Conservation (phyloP, 2,113 vertebrate genomes). For the Perccottus glenii region DNA sequence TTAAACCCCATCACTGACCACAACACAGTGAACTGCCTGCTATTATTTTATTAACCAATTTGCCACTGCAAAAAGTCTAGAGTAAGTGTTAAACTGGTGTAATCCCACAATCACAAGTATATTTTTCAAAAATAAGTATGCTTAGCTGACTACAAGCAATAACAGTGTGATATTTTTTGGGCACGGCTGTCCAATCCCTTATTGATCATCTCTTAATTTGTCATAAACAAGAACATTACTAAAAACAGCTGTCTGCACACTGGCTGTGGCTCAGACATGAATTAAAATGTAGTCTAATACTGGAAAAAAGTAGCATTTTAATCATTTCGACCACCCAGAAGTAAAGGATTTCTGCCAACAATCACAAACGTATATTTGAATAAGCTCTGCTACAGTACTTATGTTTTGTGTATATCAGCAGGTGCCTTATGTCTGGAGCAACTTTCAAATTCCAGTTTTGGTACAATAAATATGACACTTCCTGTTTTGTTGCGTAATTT, state of each 20-base stretch:
- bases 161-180: slow-evolving; percentile 32
- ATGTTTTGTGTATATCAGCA: slow-evolving; percentile 42
- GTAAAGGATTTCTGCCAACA: slow-evolving; percentile 53
- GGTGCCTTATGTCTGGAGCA: slow-evolving; percentile 55
- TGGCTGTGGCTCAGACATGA: slow-evolving; percentile 9
- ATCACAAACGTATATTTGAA: slow-evolving; percentile 49
- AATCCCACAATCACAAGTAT: too few species aligned
- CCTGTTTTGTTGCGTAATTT: slow-evolving; percentile 39
- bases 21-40: slow-evolving; percentile 43
- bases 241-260: slow-evolving; percentile 30
- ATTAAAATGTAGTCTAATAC: slow-evolving; percentile 53
- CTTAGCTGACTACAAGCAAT: too few species aligned
- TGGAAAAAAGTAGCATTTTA: slow-evolving; percentile 46
- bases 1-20: slow-evolving; percentile 1
- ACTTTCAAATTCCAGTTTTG: slow-evolving; percentile 29
- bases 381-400: slow-evolving; percentile 33
- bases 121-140: too few species aligned
- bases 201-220: slow-evolving; percentile 42
- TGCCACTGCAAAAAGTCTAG: too few species aligned
- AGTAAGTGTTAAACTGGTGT: too few species aligned
- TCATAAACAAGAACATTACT: slow-evolving; percentile 20
- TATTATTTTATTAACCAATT: slow-evolving; percentile 51
- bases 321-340: slow-evolving; percentile 66
- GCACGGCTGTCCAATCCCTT: slow-evolving; percentile 46
- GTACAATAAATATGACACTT: slow-evolving; percentile 22